Conservation (phyloP, 2,113 vertebrate genomes). For the Cebidichthys violaceus region DNA sequence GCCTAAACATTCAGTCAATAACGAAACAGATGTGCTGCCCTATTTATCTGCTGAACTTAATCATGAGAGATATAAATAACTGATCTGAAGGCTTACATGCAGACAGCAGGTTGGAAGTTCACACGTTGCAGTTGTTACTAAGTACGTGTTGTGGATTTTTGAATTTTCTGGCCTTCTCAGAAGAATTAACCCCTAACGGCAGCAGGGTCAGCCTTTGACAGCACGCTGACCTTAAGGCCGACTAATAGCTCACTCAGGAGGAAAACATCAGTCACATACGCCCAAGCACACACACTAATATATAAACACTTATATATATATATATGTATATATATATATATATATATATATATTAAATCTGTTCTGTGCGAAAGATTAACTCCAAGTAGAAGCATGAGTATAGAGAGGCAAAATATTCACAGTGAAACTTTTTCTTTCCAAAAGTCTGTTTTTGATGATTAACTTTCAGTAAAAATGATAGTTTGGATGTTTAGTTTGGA, state of each 20-base stretch:
- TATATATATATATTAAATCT: slow-evolving; percentile 7
- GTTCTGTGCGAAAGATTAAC: slow-evolving; percentile 1
- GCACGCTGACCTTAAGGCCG: slow-evolving; percentile 26
- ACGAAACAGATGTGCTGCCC: slow-evolving; percentile 58
- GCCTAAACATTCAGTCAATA: slow-evolving; percentile 40
- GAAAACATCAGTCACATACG: slow-evolving; percentile 2
- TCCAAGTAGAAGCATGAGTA: not conserved
- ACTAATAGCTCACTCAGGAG: slow-evolving; percentile 28
- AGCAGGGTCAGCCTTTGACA: slow-evolving; percentile 32
- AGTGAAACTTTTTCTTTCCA: not conserved
- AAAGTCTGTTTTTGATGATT: not conserved
- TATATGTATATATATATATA: not conserved
- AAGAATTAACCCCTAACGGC: slow-evolving; percentile 55
- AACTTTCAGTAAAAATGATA: not conserved
- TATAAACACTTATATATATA: not conserved
- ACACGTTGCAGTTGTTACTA: slow-evolving; percentile 53
- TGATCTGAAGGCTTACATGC: slow-evolving; percentile 65
- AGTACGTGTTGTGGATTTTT: slow-evolving; percentile 65
- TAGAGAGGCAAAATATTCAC: not conserved
- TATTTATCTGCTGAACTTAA: slow-evolving; percentile 70
- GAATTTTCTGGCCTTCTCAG: slow-evolving; percentile 41
- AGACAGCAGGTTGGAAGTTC: slow-evolving; percentile 68
- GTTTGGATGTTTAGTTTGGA: not conserved
- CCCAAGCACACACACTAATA: slow-evolving; percentile 17
- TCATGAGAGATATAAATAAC: slow-evolving; percentile 72